A percentile compares a stretch with the other conserved stretches of the same genome.
phyloP scores from a whole-genome alignment of 2,797 vertebrate species.

The Eulemur mongoz region DNA sequence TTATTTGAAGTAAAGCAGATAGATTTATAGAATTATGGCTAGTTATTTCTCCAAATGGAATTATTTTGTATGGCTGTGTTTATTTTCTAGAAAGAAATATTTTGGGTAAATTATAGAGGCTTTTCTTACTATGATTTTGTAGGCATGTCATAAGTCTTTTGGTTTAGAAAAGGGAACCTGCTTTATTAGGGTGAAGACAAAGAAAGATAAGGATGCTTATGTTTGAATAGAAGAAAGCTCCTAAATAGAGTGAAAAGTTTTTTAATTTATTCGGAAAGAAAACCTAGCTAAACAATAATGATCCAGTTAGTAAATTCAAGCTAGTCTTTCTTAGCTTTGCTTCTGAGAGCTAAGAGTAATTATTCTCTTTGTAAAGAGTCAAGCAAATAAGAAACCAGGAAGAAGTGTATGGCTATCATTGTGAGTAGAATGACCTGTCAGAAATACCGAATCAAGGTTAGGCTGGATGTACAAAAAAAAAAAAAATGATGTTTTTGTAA shows the following conservation, averaged over 20 bases:
- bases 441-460: slow-evolving; percentile 27
- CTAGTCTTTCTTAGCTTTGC: slow-evolving; percentile 78
- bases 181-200: slow-evolving; percentile 66
- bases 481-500: background rate
- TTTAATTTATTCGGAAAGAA: slow-evolving; percentile 68
- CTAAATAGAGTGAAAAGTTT: slow-evolving; percentile 77
- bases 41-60: slow-evolving; percentile 17
- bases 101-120: slow-evolving; percentile 44
- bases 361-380: slow-evolving; percentile 77
- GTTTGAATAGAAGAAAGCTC: slow-evolving; percentile 29
- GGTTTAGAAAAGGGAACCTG: slow-evolving; percentile 58
- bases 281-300: slow-evolving; percentile 66
- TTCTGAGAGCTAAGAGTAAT: slow-evolving; percentile 76
- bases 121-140: slow-evolving; percentile 55
- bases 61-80: slow-evolving; percentile 36
- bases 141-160: slow-evolving; percentile 43
- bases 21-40: background rate
- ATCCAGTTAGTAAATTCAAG: slow-evolving; percentile 82
- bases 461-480: background rate
- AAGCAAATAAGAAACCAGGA: slow-evolving; percentile 58
- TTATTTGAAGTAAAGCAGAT: slow-evolving; percentile 42
- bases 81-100: slow-evolving; percentile 39
- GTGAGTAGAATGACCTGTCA: background rate
- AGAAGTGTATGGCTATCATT: slow-evolving; percentile 38
- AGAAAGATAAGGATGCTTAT: slow-evolving; percentile 66